Evolutionary conservation across 2,888 invertebrate species (phyloP).

Genomic region (Leptinotarsa peninsularis): DNA sequence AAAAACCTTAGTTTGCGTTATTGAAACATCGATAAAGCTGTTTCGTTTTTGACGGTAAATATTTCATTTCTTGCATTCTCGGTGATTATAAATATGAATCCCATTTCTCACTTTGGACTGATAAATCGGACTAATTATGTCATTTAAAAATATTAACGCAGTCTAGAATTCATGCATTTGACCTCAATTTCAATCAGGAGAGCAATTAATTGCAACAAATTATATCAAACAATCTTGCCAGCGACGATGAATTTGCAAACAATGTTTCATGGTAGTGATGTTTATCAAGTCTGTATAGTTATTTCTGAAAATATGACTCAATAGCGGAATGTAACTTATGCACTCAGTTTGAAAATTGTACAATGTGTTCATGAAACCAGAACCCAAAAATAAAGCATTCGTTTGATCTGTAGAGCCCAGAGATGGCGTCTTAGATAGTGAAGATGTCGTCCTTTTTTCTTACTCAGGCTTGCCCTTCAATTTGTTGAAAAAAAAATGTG

Average conservation of each 20-base stretch:
- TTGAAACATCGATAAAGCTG: not conserved
- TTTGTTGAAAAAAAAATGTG: too few species aligned
- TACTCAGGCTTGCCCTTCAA: too few species aligned
- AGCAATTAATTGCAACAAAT: constrained; percentile 42
- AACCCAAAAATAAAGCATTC: too few species aligned
- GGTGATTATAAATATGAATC: constrained; percentile 30
- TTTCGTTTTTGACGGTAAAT: not conserved
- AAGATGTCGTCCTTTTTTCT: too few species aligned
- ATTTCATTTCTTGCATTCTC: constrained; percentile 25
- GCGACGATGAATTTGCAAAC: constrained; percentile 20
- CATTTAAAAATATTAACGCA: constrained; percentile 38
- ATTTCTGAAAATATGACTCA: constrained; percentile 15
- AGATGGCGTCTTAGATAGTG: too few species aligned
- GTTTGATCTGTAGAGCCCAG: too few species aligned
- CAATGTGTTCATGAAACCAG: not conserved
- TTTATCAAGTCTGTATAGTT: constrained; percentile 2
- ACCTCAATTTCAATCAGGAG: constrained; percentile 40
- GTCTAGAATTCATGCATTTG: constrained; percentile 38
- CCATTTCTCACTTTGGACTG: constrained; percentile 34
- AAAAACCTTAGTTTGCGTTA: not conserved
- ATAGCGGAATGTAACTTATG: not conserved
- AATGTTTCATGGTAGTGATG: not conserved
- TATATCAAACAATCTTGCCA: constrained; percentile 22
- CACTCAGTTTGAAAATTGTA: not conserved
- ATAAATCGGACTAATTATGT: constrained; percentile 23